A percentile compares a stretch with the other conserved stretches of the same genome.
phyloP scores from a whole-genome alignment of 2,113 vertebrate genomes.

The Nerophis ophidion region DNA sequence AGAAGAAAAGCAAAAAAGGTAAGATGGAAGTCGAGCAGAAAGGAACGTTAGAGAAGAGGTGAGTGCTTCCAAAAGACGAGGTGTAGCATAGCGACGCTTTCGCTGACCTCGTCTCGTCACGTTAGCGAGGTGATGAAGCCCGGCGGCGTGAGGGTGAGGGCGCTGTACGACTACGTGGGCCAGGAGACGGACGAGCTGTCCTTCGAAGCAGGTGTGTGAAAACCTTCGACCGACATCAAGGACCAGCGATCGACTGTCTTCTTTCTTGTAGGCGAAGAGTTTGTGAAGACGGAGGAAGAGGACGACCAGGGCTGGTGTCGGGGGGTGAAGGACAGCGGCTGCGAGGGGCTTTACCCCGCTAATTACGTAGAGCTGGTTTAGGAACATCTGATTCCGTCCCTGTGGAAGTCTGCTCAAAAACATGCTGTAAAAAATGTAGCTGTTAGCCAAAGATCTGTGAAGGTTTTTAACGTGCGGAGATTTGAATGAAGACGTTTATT shows the following conservation, averaged over 20 bases:
- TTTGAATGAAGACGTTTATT: slow-evolving; percentile 6
- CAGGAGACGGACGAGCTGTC: slow-evolving; percentile 75
- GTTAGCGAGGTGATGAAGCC: slow-evolving; percentile 53
- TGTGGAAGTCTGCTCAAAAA: slow-evolving; percentile 6
- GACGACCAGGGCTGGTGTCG: slow-evolving; percentile 83
- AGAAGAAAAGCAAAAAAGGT: slow-evolving; percentile 70
- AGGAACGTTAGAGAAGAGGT: slow-evolving; percentile 69
- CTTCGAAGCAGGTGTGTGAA: slow-evolving; percentile 66
- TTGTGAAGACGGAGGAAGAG: slow-evolving; percentile 79
- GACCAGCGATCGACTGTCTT: not conserved
- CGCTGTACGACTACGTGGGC: slow-evolving; percentile 72
- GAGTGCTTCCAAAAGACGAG: slow-evolving; percentile 6
- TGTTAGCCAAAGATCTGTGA: slow-evolving; percentile 38
- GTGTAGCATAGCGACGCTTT: not conserved
- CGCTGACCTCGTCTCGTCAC: not conserved
- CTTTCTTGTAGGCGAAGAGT: slow-evolving; percentile 71
- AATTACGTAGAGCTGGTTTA: slow-evolving; percentile 77
- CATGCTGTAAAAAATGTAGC: slow-evolving; percentile 27
- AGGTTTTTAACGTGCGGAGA: slow-evolving; percentile 13
- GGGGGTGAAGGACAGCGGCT: slow-evolving; percentile 73
- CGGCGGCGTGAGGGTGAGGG: slow-evolving; percentile 67
- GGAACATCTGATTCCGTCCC: not conserved
- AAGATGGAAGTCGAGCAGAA: slow-evolving; percentile 67
- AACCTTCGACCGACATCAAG: not conserved
- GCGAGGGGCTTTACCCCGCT: slow-evolving; percentile 78